Conservation (phyloP, 1,140 invertebrate species). For the Nymphalis io region DNA sequence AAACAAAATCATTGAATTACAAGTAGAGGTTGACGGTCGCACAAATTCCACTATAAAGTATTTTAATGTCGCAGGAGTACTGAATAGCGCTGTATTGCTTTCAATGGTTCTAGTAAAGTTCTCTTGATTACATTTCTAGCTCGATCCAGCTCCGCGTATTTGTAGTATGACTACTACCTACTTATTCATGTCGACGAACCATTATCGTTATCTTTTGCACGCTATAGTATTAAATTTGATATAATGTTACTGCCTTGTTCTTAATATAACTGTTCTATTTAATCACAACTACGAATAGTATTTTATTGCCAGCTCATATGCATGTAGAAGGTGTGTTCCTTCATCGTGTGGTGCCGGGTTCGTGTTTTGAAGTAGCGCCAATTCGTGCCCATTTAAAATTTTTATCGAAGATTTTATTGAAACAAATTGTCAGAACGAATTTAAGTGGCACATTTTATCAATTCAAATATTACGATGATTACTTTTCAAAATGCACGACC, state of each 20-base stretch:
- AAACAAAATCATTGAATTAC: not conserved
- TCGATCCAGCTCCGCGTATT: conserved; percentile 35
- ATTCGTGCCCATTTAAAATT: conserved; percentile 14
- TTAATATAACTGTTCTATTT: conserved; percentile 58
- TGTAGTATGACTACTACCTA: conserved; percentile 39
- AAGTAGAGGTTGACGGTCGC: not conserved
- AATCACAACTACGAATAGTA: conserved; percentile 42
- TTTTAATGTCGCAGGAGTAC: conserved; percentile 15
- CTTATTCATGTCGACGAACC: conserved; percentile 61
- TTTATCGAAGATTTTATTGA: conserved; percentile 21
- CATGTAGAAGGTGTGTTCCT: conserved; percentile 33
- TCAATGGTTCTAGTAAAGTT: conserved; percentile 26
- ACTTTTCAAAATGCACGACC: conserved; percentile 7
- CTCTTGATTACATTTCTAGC: conserved; percentile 31
- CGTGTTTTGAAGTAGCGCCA: conserved; percentile 29
- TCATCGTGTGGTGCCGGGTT: conserved; percentile 11
- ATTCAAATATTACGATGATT: conserved; percentile 9
- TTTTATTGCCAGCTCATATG: conserved; percentile 35
- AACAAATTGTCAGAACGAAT: conserved; percentile 15
- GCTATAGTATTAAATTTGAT: conserved; percentile 53
- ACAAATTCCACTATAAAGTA: conserved; percentile 8
- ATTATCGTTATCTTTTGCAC: conserved; percentile 60
- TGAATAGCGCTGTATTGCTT: conserved; percentile 17
- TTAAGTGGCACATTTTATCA: conserved; percentile 17
- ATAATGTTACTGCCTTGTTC: conserved; percentile 51